phyloP scores from a whole-genome alignment of 2,113 vertebrate species.

The Saccopteryx bilineata region DNA sequence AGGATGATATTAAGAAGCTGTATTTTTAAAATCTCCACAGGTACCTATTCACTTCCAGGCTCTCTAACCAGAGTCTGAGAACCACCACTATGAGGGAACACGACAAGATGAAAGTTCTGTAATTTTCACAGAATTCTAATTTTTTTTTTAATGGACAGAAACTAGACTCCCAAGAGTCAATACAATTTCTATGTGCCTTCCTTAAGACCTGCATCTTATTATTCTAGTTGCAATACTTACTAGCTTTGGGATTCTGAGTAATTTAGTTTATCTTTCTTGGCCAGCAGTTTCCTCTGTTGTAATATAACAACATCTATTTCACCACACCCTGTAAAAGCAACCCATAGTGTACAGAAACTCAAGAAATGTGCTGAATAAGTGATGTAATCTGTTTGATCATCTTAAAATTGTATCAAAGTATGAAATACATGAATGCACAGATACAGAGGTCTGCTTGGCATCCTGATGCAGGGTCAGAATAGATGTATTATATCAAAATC shows the following conservation, averaged over 20 bases:
- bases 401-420: slow-evolving; percentile 17
- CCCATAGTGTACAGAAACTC: neutral
- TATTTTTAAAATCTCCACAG: neutral
- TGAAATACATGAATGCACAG: neutral
- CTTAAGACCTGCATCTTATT: neutral
- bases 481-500: neutral
- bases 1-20: neutral
- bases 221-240: neutral
- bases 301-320: neutral
- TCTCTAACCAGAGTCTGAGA: neutral
- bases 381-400: neutral
- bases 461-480: neutral
- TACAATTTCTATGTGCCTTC: neutral
- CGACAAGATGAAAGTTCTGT: neutral
- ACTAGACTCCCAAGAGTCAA: slow-evolving; percentile 24
- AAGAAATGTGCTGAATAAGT: neutral
- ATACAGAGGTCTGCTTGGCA: neutral
- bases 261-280: neutral
- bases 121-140: slow-evolving; percentile 25
- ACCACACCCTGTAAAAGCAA: neutral
- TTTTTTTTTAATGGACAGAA: neutral
- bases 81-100: neutral
- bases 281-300: neutral
- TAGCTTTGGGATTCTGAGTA: neutral
- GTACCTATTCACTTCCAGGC: neutral